Conservation (phyloP, 2,888 invertebrate genomes). For the Platerodrilus igneus region DNA sequence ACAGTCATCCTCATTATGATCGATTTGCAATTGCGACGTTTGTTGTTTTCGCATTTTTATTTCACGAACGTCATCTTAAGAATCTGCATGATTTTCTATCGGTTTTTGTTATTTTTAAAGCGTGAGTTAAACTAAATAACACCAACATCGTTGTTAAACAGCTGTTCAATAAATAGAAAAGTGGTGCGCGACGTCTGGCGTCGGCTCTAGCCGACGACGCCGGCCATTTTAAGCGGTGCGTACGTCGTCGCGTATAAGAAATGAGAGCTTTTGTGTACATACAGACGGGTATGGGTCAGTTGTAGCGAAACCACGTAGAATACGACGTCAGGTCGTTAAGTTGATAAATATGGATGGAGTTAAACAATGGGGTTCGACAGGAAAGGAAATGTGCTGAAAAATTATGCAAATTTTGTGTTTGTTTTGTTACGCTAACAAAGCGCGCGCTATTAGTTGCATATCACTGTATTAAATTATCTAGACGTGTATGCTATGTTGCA, state of each 20-base stretch:
- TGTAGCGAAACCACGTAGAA: too few relatives aligned
- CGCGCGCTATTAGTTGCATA: too few relatives aligned
- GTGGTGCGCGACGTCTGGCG: constrained; percentile 30
- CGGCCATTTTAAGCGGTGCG: constrained; percentile 22
- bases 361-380: too few relatives aligned
- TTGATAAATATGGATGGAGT: too few relatives aligned
- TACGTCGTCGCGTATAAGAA: constrained; percentile 2
- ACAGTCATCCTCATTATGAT: constrained; percentile 53
- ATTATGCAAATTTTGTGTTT: too few relatives aligned
- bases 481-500: too few relatives aligned
- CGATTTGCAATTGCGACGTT: constrained; percentile 41
- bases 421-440: too few relatives aligned
- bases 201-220: constrained; percentile 36
- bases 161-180: constrained; percentile 34
- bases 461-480: too few relatives aligned
- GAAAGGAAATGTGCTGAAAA: too few relatives aligned
- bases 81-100: constrained; percentile 11
- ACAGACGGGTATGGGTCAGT: too few relatives aligned
- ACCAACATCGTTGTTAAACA: constrained; percentile 30
- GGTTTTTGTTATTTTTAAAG: constrained; percentile 12
- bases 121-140: constrained; percentile 11
- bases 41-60: constrained; percentile 22
- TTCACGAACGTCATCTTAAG: constrained; percentile 12
- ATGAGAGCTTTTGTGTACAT: too few relatives aligned
- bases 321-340: too few relatives aligned